phyloP scores from a whole-genome alignment of 2,797 vertebrate species.

The Pangasius larnaudii region DNA sequence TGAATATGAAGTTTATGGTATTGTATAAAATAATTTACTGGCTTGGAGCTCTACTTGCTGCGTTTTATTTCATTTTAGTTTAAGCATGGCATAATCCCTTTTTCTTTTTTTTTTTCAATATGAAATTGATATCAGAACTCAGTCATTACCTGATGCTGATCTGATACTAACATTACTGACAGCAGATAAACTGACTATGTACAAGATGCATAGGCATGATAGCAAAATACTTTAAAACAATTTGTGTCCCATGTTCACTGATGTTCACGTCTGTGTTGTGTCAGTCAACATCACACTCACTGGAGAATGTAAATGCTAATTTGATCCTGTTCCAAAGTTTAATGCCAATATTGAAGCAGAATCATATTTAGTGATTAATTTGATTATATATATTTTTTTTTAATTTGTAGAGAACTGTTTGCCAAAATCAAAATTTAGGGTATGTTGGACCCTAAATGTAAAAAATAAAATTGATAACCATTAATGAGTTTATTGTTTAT shows the following conservation, averaged over 20 bases:
- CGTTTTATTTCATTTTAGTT: background rate
- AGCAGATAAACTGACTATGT: background rate
- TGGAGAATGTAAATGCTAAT: background rate
- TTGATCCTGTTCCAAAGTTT: background rate
- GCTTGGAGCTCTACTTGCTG: slow-evolving; percentile 46
- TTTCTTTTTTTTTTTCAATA: background rate
- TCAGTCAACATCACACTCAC: background rate
- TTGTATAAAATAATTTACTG: slow-evolving; percentile 43
- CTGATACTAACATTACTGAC: background rate
- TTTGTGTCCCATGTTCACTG: too few species aligned
- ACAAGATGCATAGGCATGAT: background rate
- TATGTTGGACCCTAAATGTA: background rate
- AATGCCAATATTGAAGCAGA: background rate
- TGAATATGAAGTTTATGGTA: slow-evolving; percentile 35
- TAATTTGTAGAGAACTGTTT: background rate
- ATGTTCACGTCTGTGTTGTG: background rate
- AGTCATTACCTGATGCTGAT: background rate
- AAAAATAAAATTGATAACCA: background rate
- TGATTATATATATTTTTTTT: background rate
- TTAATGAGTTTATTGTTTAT: background rate
- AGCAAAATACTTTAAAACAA: background rate
- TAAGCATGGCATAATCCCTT: background rate
- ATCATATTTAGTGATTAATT: background rate
- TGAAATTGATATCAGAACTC: background rate
- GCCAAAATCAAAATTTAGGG: background rate